Base-by-base conservation (phyloP, 2,113 vertebrate species). In the Pterocles burchelli region DNA sequence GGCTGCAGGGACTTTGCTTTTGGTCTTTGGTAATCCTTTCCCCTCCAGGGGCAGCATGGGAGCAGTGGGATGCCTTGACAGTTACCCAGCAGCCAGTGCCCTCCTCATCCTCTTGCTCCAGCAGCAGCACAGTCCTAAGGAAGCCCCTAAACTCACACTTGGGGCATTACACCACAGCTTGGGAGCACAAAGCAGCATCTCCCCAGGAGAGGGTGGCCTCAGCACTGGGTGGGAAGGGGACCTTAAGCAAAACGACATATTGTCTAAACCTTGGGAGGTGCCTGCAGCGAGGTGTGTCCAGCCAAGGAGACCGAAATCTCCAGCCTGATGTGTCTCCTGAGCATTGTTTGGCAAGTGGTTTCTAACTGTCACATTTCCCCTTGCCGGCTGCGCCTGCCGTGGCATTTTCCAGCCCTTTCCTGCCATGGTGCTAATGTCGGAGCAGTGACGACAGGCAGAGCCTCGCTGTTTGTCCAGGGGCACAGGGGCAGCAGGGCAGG, bases 361-460 rank as follows among this genome's bases (percentile, higher is more conserved):
- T 66, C 72, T 88, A 57, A 49, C 94, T 2, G 46, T 88, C 88
- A 80, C 78, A 73, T 77, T 91, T 95, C 88, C 94, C 84, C 38
- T 96, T 3, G 49, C 79, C 0, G 55, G 72, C 88, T 92, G 67
- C 0, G 79, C 90, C 94, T 79, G 88, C 85, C 31, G 74, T 91
- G 90, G 91, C 90, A 88, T 94, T 97, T 96, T 74, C 91, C 95
- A 96, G 93, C 90, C 92, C 90, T 96, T 96, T 97, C 93, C 95
- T 96, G 95, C 84, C 74, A 68, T 48, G 90, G 85, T 90, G 59
- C 78, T 25, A 17, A 28, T 9, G 78, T 41, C 2, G 1, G 29
- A 13, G 81, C 31, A 13, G 68, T 95, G 94, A 93, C 46, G 62
- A 59, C 84, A 92, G 46, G 66, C 80, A 81, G 9, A 77, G 61